phyloP scores from a whole-genome alignment of 2,888 invertebrate genomes.

The Neoscelio sp. region DNA sequence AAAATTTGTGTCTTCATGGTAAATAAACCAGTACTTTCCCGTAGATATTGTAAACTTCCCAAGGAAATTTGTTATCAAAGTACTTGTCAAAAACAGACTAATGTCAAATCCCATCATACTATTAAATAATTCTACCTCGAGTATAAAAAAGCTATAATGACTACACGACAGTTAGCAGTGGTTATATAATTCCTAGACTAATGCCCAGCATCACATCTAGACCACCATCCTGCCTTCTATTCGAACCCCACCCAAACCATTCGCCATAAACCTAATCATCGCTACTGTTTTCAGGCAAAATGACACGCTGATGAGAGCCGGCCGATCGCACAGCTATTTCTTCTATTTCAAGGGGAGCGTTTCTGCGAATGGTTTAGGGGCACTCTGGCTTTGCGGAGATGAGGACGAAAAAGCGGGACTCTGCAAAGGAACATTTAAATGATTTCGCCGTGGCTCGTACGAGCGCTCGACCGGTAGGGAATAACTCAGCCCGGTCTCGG shows the following conservation, averaged over 20 bases:
- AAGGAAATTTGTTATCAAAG: no score
- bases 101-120: no score
- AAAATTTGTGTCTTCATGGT: no score
- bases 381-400: conserved; percentile 75
- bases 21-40: no score
- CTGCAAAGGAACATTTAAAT: conserved; percentile 82
- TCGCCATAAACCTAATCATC: conserved; percentile 60
- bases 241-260: conserved; percentile 44
- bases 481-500: conserved; percentile 78
- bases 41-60: no score
- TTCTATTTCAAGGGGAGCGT: conserved; percentile 42
- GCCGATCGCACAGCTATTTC: conserved; percentile 47
- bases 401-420: conserved; percentile 80
- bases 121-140: no score
- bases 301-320: conserved; percentile 56
- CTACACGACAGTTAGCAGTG: no score
- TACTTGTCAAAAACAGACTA: no score
- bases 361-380: conserved; percentile 50
- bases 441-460: conserved; percentile 77
- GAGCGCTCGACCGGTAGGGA: conserved; percentile 72
- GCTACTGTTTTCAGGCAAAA: conserved; percentile 59
- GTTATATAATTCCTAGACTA: no score
- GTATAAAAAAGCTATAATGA: no score
- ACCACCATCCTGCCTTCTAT: no score
- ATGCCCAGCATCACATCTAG: no score